phyloP scores from a whole-genome alignment of 2,888 invertebrate species.

The Silvanus unidentatus region DNA sequence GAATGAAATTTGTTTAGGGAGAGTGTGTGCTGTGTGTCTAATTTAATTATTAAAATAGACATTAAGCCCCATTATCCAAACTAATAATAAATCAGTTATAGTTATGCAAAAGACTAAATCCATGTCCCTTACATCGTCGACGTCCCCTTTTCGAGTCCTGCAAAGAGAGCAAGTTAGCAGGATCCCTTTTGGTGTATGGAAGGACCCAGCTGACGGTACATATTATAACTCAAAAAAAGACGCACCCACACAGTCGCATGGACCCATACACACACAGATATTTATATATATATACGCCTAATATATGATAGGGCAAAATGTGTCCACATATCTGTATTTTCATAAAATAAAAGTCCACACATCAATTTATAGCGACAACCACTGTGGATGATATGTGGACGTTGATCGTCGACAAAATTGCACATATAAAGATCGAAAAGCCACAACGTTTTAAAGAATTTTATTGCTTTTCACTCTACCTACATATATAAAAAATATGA shows the following conservation, averaged over 20 bases:
- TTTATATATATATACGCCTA: constrained; percentile 23
- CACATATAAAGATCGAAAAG: constrained; percentile 15
- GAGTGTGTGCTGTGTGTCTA: neutral
- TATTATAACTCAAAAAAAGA: no score
- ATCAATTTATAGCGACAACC: constrained; percentile 31
- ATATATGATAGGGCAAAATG: constrained; percentile 34
- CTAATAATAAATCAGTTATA: constrained; percentile 28
- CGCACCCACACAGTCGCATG: no score
- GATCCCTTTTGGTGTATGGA: no score
- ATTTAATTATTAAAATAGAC: constrained; percentile 19
- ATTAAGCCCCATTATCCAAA: constrained; percentile 22
- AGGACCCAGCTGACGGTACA: constrained; percentile 28
- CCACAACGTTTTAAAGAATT: constrained; percentile 9
- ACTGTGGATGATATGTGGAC: constrained; percentile 20
- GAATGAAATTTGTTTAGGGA: no score
- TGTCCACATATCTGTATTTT: constrained; percentile 38
- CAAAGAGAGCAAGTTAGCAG: no score
- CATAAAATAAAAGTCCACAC: constrained; percentile 37
- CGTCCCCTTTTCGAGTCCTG: constrained; percentile 8
- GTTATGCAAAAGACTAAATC: constrained; percentile 22
- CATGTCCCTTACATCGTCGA: constrained; percentile 12
- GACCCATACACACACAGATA: no score
- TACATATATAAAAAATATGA: constrained; percentile 15
- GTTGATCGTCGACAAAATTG: constrained; percentile 19
- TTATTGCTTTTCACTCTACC: constrained; percentile 12